These are phyloP conservation scores for Hyposoter didymator DNA, from an alignment of 2,888 invertebrate species.

Conservation along the genomic window DNA sequence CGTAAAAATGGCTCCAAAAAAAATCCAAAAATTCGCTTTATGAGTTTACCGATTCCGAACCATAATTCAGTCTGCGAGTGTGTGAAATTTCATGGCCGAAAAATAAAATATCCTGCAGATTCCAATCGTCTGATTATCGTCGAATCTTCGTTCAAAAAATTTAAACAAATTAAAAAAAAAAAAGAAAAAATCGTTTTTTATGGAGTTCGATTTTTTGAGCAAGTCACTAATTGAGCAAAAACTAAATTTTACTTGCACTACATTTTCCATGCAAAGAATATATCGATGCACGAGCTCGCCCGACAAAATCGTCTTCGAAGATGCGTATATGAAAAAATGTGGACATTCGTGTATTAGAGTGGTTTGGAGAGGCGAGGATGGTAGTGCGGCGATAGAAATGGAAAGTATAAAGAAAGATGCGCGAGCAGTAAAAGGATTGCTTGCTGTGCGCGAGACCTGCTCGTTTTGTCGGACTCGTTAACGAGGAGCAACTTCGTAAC, in stretches of 20 bases:
- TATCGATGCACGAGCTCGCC: too few species aligned
- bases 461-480: constrained; percentile 73
- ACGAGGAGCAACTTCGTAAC: constrained; percentile 69
- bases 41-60: background rate
- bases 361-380: constrained; percentile 6
- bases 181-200: background rate
- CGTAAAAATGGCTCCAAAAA: background rate
- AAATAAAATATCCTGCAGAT: background rate
- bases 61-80: too few species aligned
- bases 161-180: background rate
- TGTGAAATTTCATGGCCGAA: background rate
- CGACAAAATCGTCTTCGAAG: too few species aligned
- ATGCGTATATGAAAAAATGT: too few species aligned
- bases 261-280: constrained; percentile 72
- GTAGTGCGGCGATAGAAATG: constrained; percentile 20
- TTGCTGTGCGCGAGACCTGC: constrained; percentile 53
- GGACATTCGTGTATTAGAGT: too few species aligned
- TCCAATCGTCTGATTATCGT: background rate
- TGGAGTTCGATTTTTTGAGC: background rate
- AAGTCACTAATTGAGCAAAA: background rate
- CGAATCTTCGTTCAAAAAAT: background rate
- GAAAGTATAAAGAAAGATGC: constrained; percentile 36
- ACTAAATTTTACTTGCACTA: constrained; percentile 34
- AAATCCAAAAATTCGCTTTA: background rate
- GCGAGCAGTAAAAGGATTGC: constrained; percentile 34